Evolutionary conservation across 2,797 vertebrate species (phyloP), one percentile per base, ranked within the genome.

Genomic region (Siniperca undulata): DNA sequence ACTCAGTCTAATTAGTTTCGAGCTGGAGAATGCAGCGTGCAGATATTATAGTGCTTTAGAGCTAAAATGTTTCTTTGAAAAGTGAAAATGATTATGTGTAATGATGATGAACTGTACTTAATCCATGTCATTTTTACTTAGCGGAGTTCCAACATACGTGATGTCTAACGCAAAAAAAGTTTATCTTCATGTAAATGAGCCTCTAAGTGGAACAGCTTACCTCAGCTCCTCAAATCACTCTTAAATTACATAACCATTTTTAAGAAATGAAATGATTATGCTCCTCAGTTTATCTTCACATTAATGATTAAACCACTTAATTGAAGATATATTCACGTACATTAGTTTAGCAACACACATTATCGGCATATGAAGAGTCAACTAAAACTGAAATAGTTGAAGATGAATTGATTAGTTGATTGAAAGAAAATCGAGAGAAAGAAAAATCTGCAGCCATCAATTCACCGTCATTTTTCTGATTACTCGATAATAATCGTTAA

Each of bases 1-100:
- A 61, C 62, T 68, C 53, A 38, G 67, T 17, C 12, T 67, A 62
- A 86, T 78, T 62, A 78, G 48, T 74, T 77, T 20, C 34, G 44
- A 48, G 55, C 40, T 4, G 55, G 38, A 70, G 72, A 68, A 64
- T 22, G 64, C 44, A 59, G 67, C 13, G 55, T 14, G 48, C 58
- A 44, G 7, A 64, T 38, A 67, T n/a, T 17, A 6, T 0, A 12
- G 14, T 14, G 44, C 36, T 53, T 16, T 7, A 4, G 4, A 62
- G 55, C 53, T n/a, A 1, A 70, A 62, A 48, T 40, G 36, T 53
- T 24, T 38, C 70, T 69, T 22, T 64, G n/a, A 48, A 46, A 46
- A 19, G 48, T 30, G 10, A 71, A 66, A 38, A 48, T 56, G 30
- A 65, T 30, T 3, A 44, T n/a, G 14, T 55, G 48, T n/a, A 36